A percentile compares a stretch with the other conserved stretches of the same genome.
phyloP scores from a whole-genome alignment of 2,888 invertebrate genomes.

The Phoenoteleia sp. region DNA sequence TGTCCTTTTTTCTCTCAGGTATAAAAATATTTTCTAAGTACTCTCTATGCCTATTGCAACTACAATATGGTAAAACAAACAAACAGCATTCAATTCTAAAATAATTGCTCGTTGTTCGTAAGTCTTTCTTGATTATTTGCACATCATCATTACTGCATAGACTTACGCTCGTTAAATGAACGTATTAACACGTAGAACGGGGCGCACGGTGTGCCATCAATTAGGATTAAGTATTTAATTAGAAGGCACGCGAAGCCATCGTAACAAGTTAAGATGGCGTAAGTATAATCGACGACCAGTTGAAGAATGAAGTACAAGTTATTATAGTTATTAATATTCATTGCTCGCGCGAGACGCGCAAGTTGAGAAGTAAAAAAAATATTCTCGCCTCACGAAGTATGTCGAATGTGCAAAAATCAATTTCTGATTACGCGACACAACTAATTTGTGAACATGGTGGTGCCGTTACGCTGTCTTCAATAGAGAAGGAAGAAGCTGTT shows the following conservation, averaged over 20 bases:
- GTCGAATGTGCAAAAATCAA: conserved; percentile 24
- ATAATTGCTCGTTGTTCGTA: conserved; percentile 17
- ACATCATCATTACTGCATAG: conserved; percentile 26
- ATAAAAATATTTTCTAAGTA: too few relatives aligned
- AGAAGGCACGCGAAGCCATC: conserved; percentile 59
- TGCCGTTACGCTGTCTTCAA: too few relatives aligned
- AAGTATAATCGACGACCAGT: conserved; percentile 54
- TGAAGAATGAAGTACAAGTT: conserved; percentile 59
- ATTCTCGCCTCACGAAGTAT: conserved; percentile 4
- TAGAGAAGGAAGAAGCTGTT: too few relatives aligned
- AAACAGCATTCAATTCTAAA: conserved; percentile 17
- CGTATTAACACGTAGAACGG: conserved; percentile 59
- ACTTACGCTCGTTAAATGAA: conserved; percentile 25
- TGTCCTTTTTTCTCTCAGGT: too few relatives aligned
- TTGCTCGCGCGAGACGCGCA: conserved; percentile 9
- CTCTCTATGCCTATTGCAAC: too few relatives aligned
- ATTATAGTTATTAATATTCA: conserved; percentile 66
- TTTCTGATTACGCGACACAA: conserved; percentile 5
- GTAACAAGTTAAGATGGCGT: conserved; percentile 52
- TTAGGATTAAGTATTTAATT: conserved; percentile 68
- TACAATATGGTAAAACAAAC: too few relatives aligned
- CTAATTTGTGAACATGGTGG: conserved; percentile 3
- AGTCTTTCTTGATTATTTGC: conserved; percentile 36
- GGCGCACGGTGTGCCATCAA: conserved; percentile 63
- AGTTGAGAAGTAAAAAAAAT: conserved; percentile 5